phyloP scores from a whole-genome alignment of 2,113 vertebrate species.

The Rhinolophus ferrumequinum region DNA sequence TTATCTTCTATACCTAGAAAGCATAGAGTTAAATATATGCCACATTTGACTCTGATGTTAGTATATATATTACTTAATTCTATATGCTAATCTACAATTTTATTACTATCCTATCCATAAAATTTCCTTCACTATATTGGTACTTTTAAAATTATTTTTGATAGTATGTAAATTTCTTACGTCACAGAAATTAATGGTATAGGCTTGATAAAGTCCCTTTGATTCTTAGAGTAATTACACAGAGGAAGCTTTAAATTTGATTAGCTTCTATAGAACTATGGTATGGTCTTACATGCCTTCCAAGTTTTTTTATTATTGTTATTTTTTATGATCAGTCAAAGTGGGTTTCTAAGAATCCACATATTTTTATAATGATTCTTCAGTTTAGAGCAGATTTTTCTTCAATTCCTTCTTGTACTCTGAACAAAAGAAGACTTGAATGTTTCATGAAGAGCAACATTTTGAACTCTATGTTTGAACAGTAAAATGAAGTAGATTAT shows the following conservation, averaged over 20 bases:
- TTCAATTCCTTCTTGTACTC: background rate
- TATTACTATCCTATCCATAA: background rate
- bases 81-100: background rate
- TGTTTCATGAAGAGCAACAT: background rate
- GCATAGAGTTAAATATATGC: background rate
- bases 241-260: background rate
- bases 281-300: background rate
- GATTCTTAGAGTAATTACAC: background rate
- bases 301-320: background rate
- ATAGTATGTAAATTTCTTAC: background rate
- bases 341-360: background rate
- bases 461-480: slow-evolving; percentile 8
- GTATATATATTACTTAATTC: background rate
- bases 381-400: background rate
- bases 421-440: background rate
- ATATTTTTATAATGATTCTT: slow-evolving; percentile 30
- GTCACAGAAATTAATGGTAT: background rate
- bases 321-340: background rate
- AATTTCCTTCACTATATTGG: background rate
- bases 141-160: slow-evolving; percentile 27
- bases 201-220: background rate
- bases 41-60: background rate
- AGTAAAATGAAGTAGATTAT: background rate
- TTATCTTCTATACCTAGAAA: background rate
- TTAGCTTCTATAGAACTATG: background rate